Percentiles rank a stretch among this genome's conserved stretches.
Conservation (phyloP, 2,797 vertebrate genomes). For the Cyprinella venusta region DNA sequence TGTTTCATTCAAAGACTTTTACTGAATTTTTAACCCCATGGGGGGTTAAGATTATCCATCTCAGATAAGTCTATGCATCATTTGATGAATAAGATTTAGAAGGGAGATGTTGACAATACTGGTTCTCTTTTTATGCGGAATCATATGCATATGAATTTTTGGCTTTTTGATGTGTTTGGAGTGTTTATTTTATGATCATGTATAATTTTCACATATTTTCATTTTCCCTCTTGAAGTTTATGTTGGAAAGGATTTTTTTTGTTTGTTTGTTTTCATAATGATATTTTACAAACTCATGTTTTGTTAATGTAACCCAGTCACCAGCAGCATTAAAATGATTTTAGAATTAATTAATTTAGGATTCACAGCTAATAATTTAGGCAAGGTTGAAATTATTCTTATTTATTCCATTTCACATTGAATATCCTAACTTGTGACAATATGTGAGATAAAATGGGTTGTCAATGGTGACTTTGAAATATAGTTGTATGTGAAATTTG, state of each 20-base stretch:
- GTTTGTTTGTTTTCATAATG: neutral
- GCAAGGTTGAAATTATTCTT: neutral
- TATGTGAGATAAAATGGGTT: neutral
- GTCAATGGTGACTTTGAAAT: neutral
- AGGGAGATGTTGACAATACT: neutral
- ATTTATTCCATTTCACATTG: neutral
- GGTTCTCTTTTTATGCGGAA: neutral
- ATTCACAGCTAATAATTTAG: slow-evolving; percentile 4
- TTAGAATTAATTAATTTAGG: slow-evolving; percentile 30
- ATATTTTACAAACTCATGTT: slow-evolving; percentile 20
- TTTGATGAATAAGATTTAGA: neutral
- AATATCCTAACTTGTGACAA: neutral
- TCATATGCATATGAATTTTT: too few species aligned
- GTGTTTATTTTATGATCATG: neutral
- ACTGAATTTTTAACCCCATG: too few species aligned
- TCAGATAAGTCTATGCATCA: neutral
- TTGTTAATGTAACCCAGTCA: slow-evolving; percentile 14
- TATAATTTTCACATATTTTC: neutral
- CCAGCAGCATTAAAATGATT: neutral
- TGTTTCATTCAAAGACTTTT: too few species aligned
- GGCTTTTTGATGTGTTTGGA: too few species aligned
- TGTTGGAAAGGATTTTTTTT: neutral
- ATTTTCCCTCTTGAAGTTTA: slow-evolving; percentile 17
- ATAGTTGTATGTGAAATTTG: neutral
- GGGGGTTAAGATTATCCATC: neutral